Evolutionary conservation across 2,797 vertebrate genomes (phyloP).

Genomic region (Percopsis omiscomaycus): DNA sequence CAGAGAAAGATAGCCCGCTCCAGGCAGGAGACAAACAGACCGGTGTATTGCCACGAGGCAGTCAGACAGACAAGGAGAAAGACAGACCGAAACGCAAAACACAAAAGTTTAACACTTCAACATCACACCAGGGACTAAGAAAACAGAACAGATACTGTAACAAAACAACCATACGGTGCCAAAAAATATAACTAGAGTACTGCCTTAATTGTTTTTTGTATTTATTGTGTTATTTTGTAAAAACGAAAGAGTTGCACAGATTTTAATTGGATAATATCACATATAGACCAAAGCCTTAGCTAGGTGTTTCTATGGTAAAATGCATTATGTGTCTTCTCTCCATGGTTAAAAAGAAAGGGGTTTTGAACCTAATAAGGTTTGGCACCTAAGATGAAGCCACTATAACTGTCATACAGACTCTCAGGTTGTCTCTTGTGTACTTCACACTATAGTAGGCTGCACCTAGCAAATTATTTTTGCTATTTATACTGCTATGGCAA

Average conservation of each 20-base stretch:
- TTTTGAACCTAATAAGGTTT: no score
- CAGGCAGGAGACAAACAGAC: conserved; percentile 25
- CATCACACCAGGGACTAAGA: conserved; percentile 30
- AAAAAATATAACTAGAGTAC: conserved; percentile 38
- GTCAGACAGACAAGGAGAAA: neutral
- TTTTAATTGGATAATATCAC: no score
- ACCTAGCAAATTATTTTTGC: conserved; percentile 22
- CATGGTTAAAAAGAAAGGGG: no score
- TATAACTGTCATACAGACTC: no score
- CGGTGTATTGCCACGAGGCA: conserved; percentile 26
- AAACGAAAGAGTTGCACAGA: no score
- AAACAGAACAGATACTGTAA: conserved; percentile 14
- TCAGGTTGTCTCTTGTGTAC: neutral
- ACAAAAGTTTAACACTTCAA: conserved; percentile 34
- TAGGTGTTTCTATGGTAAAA: no score
- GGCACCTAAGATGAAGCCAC: no score
- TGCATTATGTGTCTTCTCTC: no score
- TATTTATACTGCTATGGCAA: conserved; percentile 17
- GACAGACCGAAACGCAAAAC: conserved; percentile 28
- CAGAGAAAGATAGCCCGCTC: conserved; percentile 41
- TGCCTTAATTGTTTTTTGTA: conserved; percentile 24
- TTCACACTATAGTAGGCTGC: conserved; percentile 1
- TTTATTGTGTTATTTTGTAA: no score
- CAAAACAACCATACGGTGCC: conserved; percentile 22
- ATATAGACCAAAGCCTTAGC: no score